A percentile compares a stretch with the other conserved stretches of the same genome.
phyloP scores from a whole-genome alignment of 2,888 invertebrate species.

The Drosophila vallismaia region DNA sequence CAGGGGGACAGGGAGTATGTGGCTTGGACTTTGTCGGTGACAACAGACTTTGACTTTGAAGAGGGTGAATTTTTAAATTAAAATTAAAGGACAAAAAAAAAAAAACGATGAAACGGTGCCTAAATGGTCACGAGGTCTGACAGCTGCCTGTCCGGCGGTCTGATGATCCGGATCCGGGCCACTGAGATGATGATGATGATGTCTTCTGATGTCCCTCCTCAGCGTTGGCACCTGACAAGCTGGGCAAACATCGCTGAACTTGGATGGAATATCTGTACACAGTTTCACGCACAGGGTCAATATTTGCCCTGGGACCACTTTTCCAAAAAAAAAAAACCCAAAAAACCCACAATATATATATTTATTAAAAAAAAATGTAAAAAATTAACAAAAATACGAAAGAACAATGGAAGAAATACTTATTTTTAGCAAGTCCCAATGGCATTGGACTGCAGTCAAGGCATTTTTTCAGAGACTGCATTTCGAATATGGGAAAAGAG shows the following conservation, averaged over 20 bases:
- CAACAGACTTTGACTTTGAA: background rate
- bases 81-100: background rate
- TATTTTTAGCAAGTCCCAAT: background rate
- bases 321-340: background rate
- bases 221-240: conserved; percentile 1
- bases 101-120: background rate
- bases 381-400: background rate
- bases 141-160: background rate
- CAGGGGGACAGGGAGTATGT: background rate
- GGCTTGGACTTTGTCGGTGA: too few relatives aligned
- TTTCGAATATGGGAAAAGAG: background rate
- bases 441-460: background rate
- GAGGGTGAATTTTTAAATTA: background rate
- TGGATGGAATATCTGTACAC: background rate
- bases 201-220: background rate
- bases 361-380: background rate
- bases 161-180: background rate
- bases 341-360: background rate
- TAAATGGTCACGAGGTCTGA: background rate
- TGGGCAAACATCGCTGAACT: conserved; percentile 6
- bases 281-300: background rate
- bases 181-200: background rate
- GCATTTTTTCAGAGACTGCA: background rate
- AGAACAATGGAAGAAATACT: background rate
- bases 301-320: background rate